Evolutionary conservation across 2,888 invertebrate species (phyloP).

Genomic region (Epiblema foenella): DNA sequence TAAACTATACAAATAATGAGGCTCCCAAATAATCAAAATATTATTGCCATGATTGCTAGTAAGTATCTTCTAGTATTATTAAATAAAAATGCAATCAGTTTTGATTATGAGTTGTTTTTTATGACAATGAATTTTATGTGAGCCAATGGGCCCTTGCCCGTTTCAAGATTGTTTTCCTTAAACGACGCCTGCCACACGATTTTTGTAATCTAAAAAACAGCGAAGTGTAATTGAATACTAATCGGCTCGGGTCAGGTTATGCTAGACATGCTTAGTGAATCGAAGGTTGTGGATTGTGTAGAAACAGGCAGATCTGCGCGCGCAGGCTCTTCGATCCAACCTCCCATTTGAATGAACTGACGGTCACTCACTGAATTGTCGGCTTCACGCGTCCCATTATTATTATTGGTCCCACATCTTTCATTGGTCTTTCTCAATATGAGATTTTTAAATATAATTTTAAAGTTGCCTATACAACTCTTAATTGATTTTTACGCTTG

Average conservation of each 20-base stretch:
- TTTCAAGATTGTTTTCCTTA: too few relatives aligned
- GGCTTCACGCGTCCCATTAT: slow-evolving; percentile 52
- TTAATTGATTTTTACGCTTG: too few relatives aligned
- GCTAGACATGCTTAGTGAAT: not conserved
- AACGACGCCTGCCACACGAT: too few relatives aligned
- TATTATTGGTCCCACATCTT: slow-evolving; percentile 26
- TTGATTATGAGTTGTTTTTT: too few relatives aligned
- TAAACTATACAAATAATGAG: too few relatives aligned
- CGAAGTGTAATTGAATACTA: not conserved
- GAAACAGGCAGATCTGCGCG: slow-evolving; percentile 64
- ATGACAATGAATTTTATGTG: too few relatives aligned
- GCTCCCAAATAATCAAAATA: too few relatives aligned
- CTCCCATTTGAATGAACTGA: slow-evolving; percentile 74
- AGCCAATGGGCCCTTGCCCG: too few relatives aligned
- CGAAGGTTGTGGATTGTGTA: not conserved
- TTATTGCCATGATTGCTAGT: too few relatives aligned
- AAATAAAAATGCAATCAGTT: too few relatives aligned
- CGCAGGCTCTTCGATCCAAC: slow-evolving; percentile 77
- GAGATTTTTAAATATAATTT: not conserved
- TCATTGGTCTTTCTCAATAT: slow-evolving; percentile 14
- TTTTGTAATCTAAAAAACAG: too few relatives aligned
- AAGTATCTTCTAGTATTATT: too few relatives aligned
- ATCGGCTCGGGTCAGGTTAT: slow-evolving; percentile 3
- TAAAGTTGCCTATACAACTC: not conserved
- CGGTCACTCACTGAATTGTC: slow-evolving; percentile 63